Evolutionary conservation across 2,113 vertebrate genomes (phyloP).

Genomic region (Eclectus roratus): DNA sequence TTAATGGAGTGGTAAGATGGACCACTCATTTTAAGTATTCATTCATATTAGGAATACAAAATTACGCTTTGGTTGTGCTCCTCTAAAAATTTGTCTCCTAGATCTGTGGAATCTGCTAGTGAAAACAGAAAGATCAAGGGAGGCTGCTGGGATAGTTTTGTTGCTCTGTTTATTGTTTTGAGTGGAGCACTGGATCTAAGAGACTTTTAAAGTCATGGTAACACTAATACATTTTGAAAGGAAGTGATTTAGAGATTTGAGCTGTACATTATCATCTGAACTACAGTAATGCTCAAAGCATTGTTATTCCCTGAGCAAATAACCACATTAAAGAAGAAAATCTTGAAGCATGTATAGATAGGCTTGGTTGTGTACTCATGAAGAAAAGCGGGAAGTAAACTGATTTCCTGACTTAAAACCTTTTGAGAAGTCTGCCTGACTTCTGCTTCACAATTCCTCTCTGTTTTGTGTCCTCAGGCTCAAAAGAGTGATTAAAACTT

Average conservation of each 20-base stretch:
- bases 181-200: neutral
- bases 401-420: constrained; percentile 31
- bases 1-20: neutral
- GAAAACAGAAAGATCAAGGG: constrained; percentile 3
- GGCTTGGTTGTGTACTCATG: neutral
- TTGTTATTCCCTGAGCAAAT: constrained; percentile 15
- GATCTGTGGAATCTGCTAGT: neutral
- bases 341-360: neutral
- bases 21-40: neutral
- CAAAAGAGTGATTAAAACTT: neutral
- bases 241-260: constrained; percentile 40
- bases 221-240: neutral
- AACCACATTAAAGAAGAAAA: constrained; percentile 29
- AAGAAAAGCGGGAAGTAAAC: constrained; percentile 43
- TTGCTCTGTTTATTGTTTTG: constrained; percentile 17
- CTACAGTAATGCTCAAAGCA: neutral
- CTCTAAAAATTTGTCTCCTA: neutral
- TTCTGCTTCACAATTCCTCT: neutral
- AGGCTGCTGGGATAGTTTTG: neutral
- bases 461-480: neutral
- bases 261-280: constrained; percentile 7
- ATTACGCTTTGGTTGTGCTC: neutral
- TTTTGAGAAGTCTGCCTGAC: neutral
- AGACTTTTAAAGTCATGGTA: neutral
- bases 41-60: neutral